Conservation (phyloP, 2,113 vertebrate genomes). For the Bubalus kerabau region DNA sequence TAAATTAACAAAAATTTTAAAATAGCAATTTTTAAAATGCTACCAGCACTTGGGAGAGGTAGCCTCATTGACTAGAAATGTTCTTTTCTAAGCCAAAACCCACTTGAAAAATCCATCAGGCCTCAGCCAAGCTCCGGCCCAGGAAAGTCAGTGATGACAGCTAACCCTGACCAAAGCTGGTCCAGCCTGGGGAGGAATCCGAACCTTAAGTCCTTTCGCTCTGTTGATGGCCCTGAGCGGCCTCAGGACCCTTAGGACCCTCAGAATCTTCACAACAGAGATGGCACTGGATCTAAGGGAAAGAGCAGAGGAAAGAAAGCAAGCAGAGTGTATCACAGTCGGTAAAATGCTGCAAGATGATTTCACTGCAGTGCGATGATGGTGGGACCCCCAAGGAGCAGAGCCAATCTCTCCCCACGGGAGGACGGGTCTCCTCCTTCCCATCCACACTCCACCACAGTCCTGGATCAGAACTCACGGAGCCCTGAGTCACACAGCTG, state of each 20-base stretch:
- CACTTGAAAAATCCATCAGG: background rate
- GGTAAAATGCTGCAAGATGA: background rate
- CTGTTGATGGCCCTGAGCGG: conserved; percentile 98
- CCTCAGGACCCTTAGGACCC: conserved; percentile 94
- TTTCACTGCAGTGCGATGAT: background rate
- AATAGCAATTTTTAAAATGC: background rate
- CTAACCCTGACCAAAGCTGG: background rate
- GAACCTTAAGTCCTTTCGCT: conserved; percentile 98
- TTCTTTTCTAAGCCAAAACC: background rate
- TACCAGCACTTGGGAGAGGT: background rate
- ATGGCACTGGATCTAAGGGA: conserved; percentile 94
- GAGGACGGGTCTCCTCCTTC: background rate
- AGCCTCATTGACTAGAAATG: background rate
- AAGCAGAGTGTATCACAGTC: fast-evolving
- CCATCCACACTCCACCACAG: fast-evolving
- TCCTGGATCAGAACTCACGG: background rate
- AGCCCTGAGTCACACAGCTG: background rate
- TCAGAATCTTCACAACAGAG: conserved; percentile 98
- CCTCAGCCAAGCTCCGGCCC: background rate
- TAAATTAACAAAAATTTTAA: background rate
- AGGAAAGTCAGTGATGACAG: background rate
- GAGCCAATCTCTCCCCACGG: background rate
- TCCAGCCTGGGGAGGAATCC: background rate
- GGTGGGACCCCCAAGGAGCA: background rate
- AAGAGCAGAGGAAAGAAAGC: background rate